phyloP scores from a whole-genome alignment of 2,888 invertebrate genomes.

The Hypselothyrea guttata region DNA sequence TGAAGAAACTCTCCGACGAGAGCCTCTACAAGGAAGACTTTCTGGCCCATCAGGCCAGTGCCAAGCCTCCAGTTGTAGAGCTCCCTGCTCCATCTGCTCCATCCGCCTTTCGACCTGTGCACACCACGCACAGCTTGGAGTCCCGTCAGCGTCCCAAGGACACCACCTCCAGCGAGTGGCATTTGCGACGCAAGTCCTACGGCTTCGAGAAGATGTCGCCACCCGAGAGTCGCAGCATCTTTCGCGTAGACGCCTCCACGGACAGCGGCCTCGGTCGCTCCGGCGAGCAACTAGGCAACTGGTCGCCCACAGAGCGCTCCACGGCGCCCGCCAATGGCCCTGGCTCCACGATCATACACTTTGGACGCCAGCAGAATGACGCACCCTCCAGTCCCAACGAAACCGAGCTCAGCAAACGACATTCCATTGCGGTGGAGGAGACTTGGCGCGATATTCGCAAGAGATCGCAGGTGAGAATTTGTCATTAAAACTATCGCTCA shows the following conservation, averaged over 20 bases:
- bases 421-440: slow-evolving; percentile 85
- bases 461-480: slow-evolving; percentile 78
- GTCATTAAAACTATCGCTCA: not conserved
- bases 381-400: slow-evolving; percentile 34
- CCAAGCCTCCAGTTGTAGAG: slow-evolving; percentile 16
- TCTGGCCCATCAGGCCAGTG: slow-evolving; percentile 53
- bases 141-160: slow-evolving; percentile 78
- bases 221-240: slow-evolving; percentile 78
- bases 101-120: slow-evolving; percentile 61
- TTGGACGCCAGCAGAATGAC: slow-evolving; percentile 60
- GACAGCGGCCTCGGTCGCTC: slow-evolving; percentile 90
- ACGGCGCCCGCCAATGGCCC: slow-evolving; percentile 36
- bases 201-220: slow-evolving; percentile 86
- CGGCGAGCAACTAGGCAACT: slow-evolving; percentile 86
- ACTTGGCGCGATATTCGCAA: slow-evolving; percentile 83
- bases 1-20: slow-evolving; percentile 83
- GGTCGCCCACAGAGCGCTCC: slow-evolving; percentile 79
- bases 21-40: slow-evolving; percentile 83
- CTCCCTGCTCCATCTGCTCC: slow-evolving; percentile 26
- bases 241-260: slow-evolving; percentile 88
- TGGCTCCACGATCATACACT: slow-evolving; percentile 80
- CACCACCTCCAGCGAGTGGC: slow-evolving; percentile 85
- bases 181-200: slow-evolving; percentile 89
- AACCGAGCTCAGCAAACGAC: slow-evolving; percentile 82
- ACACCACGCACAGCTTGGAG: slow-evolving; percentile 80